These are phyloP conservation scores for Poeciliopsis occidentalis DNA, from an alignment of 2,113 vertebrate species.

Conservation along the genomic window DNA sequence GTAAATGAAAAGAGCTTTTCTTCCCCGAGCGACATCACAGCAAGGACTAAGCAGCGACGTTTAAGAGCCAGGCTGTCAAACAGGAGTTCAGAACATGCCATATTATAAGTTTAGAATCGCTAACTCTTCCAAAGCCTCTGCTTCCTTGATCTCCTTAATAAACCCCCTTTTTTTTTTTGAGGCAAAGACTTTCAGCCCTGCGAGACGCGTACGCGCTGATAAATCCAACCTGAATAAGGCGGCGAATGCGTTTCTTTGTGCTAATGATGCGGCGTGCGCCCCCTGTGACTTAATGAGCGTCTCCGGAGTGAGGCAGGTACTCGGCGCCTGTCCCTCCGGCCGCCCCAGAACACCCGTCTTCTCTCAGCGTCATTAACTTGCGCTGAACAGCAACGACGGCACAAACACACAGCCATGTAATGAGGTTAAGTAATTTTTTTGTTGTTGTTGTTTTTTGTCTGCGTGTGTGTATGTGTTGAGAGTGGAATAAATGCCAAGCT, in stretches of 20 bases:
- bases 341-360: conserved; percentile 52
- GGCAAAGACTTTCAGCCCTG: conserved; percentile 12
- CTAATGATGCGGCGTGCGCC: conserved; percentile 37
- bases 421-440: conserved; percentile 50
- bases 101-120: conserved; percentile 5
- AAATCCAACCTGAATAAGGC: conserved; percentile 46
- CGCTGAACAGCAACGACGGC: conserved; percentile 57
- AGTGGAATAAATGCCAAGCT: conserved; percentile 48
- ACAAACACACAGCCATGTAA: conserved; percentile 55
- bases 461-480: not conserved
- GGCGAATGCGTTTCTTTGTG: conserved; percentile 26
- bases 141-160: conserved; percentile 23
- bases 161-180: conserved; percentile 17
- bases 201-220: conserved; percentile 22
- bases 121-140: not conserved
- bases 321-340: conserved; percentile 61
- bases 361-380: conserved; percentile 73
- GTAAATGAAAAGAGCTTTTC: no score
- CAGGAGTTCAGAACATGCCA: not conserved
- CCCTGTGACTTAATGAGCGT: conserved; percentile 67
- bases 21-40: not conserved
- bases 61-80: not conserved
- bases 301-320: conserved; percentile 67
- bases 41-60: not conserved
- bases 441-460: not conserved